These are phyloP conservation scores for Opisthocomus hoazin DNA, from an alignment of 2,113 vertebrate species.

Conservation along the genomic window DNA sequence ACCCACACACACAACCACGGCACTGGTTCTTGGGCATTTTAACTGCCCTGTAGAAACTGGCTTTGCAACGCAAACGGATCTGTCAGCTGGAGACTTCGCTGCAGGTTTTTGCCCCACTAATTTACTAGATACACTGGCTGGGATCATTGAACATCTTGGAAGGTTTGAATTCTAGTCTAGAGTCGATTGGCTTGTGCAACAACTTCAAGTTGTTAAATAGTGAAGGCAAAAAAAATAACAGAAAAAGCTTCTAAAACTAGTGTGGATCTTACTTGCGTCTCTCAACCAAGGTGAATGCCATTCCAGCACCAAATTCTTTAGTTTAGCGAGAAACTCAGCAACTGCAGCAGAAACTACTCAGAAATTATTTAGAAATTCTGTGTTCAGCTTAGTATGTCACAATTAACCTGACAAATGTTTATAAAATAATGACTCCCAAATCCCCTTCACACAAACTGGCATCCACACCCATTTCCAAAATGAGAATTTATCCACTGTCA, in stretches of 20 bases:
- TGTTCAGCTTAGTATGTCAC: background rate
- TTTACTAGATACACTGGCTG: background rate
- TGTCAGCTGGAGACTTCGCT: background rate
- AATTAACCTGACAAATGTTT: background rate
- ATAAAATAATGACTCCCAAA: background rate
- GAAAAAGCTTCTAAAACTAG: background rate
- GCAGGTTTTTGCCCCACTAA: background rate
- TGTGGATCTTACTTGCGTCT: background rate
- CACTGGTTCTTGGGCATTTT: background rate
- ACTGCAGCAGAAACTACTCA: background rate
- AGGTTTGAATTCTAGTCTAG: background rate
- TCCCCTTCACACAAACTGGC: background rate
- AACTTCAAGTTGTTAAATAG: background rate
- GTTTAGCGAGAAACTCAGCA: background rate
- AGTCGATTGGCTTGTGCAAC: background rate
- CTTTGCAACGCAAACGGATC: rapidly evolving
- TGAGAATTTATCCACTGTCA: background rate
- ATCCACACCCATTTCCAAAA: background rate
- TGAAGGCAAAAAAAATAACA: background rate
- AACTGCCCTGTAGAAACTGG: background rate
- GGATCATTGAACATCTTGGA: background rate
- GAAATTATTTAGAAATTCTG: background rate
- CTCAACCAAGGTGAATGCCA: rapidly evolving
- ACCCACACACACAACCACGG: rapidly evolving
- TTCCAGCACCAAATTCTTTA: background rate